These are phyloP conservation scores for Typhlichthys subterraneus DNA, from an alignment of 2,797 vertebrate species.

Conservation along the genomic window DNA sequence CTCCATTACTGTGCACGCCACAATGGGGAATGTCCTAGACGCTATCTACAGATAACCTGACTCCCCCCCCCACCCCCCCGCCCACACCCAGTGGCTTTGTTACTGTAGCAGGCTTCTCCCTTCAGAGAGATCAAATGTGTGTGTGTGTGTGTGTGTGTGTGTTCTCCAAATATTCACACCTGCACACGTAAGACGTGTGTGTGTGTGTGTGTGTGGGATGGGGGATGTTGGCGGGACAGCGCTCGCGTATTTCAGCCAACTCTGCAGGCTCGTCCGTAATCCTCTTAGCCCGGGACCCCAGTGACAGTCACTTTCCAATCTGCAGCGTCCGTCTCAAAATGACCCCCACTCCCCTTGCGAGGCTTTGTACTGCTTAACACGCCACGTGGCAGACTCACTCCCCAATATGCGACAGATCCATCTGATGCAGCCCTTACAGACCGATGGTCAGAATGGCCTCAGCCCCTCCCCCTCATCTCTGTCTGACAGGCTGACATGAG, in stretches of 20 bases:
- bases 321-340: conserved; percentile 10
- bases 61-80: neutral
- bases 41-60: neutral
- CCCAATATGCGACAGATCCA: neutral
- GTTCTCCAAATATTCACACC: neutral
- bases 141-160: neutral
- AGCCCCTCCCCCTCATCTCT: neutral
- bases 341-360: neutral
- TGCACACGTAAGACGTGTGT: neutral
- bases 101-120: neutral
- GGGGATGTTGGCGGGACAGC: conserved; percentile 12
- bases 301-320: conserved; percentile 39
- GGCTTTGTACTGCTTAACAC: neutral
- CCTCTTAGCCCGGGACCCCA: conserved; percentile 58
- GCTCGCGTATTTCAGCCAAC: conserved; percentile 41
- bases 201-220: neutral
- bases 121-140: neutral
- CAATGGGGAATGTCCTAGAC: conserved; percentile 16
- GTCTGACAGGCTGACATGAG: conserved; percentile 31
- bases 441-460: neutral
- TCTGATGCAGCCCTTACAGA: neutral
- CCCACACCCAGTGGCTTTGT: neutral
- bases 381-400: neutral
- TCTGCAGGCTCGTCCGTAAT: conserved; percentile 64
- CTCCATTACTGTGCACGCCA: conserved; percentile 7